phyloP scores from a whole-genome alignment of 2,797 vertebrate genomes.

The Phoebastria nigripes region DNA sequence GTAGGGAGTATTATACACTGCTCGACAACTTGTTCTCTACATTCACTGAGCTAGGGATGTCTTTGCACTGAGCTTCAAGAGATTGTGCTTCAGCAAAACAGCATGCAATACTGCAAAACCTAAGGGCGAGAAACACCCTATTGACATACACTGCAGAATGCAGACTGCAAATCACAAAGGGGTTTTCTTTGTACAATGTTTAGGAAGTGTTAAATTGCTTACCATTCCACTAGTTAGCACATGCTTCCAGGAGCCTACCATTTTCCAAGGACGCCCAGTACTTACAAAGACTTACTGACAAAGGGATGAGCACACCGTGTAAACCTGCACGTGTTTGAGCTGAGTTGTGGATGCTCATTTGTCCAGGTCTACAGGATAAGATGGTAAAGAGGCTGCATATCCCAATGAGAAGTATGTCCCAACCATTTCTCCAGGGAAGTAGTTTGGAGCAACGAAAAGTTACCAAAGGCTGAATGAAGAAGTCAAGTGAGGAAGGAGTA shows the following conservation, averaged over 20 bases:
- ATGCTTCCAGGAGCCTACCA: neutral
- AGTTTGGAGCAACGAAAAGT: neutral
- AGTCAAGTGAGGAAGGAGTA: neutral
- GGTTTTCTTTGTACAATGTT: neutral
- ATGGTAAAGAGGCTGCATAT: neutral
- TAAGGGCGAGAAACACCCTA: neutral
- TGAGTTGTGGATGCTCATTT: neutral
- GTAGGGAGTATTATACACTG: neutral
- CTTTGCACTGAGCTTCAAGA: neutral
- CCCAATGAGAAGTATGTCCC: neutral
- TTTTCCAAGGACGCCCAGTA: neutral
- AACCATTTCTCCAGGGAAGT: neutral
- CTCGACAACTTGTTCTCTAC: neutral
- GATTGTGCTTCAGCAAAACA: neutral
- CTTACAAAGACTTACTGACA: neutral
- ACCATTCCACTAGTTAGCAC: neutral
- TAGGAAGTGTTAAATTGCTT: neutral
- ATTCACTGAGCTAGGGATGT: neutral
- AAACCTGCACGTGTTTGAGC: neutral
- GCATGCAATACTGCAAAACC: neutral
- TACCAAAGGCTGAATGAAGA: neutral
- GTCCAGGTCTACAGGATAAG: neutral
- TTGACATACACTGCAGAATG: neutral
- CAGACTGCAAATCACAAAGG: neutral
- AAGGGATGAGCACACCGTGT: accelerated